Conservation (phyloP, 2,888 invertebrate species). For the Pollenia amentaria region DNA sequence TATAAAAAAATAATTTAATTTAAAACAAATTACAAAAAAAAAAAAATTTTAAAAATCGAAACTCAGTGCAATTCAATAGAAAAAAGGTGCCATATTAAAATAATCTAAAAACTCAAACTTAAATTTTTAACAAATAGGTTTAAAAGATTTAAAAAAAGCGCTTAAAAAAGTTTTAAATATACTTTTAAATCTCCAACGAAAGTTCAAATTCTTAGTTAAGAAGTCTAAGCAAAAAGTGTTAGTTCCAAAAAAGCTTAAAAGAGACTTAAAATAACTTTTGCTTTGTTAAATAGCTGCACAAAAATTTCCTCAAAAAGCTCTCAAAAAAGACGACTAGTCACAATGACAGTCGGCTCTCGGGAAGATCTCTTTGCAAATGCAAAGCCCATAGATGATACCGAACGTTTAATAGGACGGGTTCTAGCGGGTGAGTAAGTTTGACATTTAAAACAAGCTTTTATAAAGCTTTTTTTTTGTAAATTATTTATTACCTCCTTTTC, state of each 20-base stretch:
- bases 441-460: background rate
- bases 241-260: background rate
- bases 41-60: slow-evolving; percentile 48
- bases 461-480: background rate
- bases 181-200: background rate
- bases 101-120: background rate
- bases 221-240: background rate
- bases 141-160: slow-evolving; percentile 5
- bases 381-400: slow-evolving; percentile 83
- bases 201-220: slow-evolving; percentile 25
- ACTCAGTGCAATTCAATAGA: slow-evolving; percentile 15
- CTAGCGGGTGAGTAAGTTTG: slow-evolving; percentile 84
- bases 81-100: slow-evolving; percentile 57
- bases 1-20: slow-evolving; percentile 45
- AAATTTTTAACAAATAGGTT: slow-evolving; percentile 1
- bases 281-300: slow-evolving; percentile 10
- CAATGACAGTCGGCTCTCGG: slow-evolving; percentile 84
- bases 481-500: no score
- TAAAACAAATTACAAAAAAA: slow-evolving; percentile 59
- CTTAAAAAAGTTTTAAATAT: background rate
- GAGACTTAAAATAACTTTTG: background rate
- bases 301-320: slow-evolving; percentile 67
- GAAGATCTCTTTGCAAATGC: slow-evolving; percentile 84
- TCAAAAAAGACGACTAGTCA: slow-evolving; percentile 60
- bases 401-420: slow-evolving; percentile 83